phyloP scores from a whole-genome alignment of 2,888 invertebrate species.

The Invenusta paracnida region DNA sequence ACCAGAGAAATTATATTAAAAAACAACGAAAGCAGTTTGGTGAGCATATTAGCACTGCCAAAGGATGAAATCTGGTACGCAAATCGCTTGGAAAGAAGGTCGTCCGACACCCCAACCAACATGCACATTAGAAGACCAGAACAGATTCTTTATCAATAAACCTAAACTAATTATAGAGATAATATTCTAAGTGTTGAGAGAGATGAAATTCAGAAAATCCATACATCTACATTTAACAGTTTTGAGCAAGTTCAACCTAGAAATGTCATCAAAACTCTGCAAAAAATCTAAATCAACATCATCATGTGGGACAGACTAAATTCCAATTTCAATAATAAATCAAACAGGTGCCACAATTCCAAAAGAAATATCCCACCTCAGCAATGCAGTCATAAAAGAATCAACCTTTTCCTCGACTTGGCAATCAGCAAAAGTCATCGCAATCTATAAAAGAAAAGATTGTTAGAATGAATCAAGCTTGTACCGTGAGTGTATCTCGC shows the following conservation, averaged over 20 bases:
- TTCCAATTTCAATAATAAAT: neutral
- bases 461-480: constrained; percentile 1
- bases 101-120: neutral
- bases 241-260: neutral
- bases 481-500: too few species aligned
- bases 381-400: constrained; percentile 13
- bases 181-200: neutral
- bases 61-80: neutral
- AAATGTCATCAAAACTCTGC: neutral
- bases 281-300: neutral
- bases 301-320: neutral
- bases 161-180: neutral
- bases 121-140: neutral
- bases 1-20: neutral
- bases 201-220: neutral
- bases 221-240: neutral
- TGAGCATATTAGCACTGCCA: neutral
- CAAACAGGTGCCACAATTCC: neutral
- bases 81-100: neutral
- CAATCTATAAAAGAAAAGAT: constrained; percentile 15
- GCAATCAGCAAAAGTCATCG: constrained; percentile 22
- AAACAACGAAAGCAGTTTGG: neutral
- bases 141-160: neutral
- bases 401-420: constrained; percentile 16
- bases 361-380: constrained; percentile 17